Percentiles rank a stretch among this genome's conserved stretches.
Evolutionary conservation across 2,797 vertebrate genomes (phyloP).

Genomic region (Mus minutoides): DNA sequence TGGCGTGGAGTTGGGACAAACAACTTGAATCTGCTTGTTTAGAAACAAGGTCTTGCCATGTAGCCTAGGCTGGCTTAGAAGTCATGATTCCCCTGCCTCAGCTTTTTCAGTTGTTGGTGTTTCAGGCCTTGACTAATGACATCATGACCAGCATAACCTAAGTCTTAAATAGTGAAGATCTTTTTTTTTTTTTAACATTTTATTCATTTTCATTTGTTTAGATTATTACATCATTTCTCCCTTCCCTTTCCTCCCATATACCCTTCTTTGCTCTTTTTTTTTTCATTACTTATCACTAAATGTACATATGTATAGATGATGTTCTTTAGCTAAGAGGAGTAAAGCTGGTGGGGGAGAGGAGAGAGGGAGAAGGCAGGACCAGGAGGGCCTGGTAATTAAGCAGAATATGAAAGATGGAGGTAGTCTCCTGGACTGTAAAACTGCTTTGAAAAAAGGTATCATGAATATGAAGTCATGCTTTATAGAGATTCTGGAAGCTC

Average conservation of each 20-base stretch:
- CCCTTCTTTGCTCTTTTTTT: not conserved
- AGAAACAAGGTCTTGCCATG: not conserved
- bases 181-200: not conserved
- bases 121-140: no score
- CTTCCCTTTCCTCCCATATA: not conserved
- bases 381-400: not conserved
- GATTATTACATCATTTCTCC: no score
- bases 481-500: not conserved
- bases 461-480: not conserved
- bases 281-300: not conserved
- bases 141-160: not conserved
- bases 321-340: not conserved
- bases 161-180: not conserved
- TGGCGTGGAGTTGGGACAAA: not conserved
- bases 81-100: not conserved
- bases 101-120: not conserved
- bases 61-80: not conserved
- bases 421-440: not conserved
- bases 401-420: not conserved
- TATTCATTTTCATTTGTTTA: not conserved
- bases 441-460: not conserved
- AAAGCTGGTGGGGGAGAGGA: not conserved
- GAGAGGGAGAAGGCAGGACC: not conserved
- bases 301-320: not conserved
- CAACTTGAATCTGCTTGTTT: not conserved